Conservation (phyloP, 1,140 invertebrate genomes). For the Ylistrum balloti region DNA sequence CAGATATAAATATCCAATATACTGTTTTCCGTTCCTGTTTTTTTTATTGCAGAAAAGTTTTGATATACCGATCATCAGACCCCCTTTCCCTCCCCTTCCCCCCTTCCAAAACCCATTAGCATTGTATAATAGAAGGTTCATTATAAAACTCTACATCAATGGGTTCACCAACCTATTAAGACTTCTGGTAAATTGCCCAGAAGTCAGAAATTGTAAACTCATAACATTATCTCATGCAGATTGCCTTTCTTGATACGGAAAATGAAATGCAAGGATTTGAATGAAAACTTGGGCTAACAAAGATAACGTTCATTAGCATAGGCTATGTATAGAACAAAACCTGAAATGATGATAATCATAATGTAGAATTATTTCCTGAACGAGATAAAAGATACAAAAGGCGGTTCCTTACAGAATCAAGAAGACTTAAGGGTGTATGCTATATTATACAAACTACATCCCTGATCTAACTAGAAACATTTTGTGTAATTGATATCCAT, state of each 20-base stretch:
- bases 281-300: not conserved
- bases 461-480: no score
- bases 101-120: not conserved
- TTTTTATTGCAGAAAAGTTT: not conserved
- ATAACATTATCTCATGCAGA: not conserved
- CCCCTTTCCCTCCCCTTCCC: not conserved
- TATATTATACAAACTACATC: not conserved
- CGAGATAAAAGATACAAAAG: not conserved
- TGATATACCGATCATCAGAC: not conserved
- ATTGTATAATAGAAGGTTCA: not conserved
- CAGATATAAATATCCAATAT: constrained; percentile 1
- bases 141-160: not conserved
- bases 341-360: not conserved
- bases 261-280: not conserved
- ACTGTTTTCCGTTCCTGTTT: not conserved
- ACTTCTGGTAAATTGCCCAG: constrained; percentile 26
- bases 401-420: not conserved
- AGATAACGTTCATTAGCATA: not conserved
- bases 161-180: not conserved
- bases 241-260: not conserved
- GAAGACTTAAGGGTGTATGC: not conserved
- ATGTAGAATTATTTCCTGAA: not conserved
- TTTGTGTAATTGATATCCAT: no score
- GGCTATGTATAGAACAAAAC: not conserved
- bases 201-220: not conserved